phyloP scores from a whole-genome alignment of 2,888 invertebrate genomes.

The Tetanocera ferruginea region DNA sequence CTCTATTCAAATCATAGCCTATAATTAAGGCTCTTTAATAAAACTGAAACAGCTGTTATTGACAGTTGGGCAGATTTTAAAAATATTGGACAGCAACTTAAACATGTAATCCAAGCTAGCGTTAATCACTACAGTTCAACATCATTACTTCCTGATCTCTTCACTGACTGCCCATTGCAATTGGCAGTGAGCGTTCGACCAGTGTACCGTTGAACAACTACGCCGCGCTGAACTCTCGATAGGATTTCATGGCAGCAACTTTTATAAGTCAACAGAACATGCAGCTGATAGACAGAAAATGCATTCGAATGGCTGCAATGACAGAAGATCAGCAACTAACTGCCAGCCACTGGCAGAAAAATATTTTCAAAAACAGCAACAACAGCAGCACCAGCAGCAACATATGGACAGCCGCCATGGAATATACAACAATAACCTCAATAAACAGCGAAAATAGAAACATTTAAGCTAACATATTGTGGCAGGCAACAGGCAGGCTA shows the following conservation, averaged over 20 bases:
- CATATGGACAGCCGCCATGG: background rate
- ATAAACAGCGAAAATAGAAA: slow-evolving; percentile 32
- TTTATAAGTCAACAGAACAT: slow-evolving; percentile 29
- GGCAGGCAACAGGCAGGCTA: background rate
- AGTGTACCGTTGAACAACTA: background rate
- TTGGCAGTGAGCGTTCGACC: too few species aligned
- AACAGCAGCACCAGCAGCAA: slow-evolving; percentile 19
- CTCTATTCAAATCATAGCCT: too few species aligned
- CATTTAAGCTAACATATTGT: slow-evolving; percentile 21
- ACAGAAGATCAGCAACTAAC: too few species aligned
- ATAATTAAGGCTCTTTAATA: too few species aligned
- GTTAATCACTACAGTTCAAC: background rate
- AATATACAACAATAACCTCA: slow-evolving; percentile 30
- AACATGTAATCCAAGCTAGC: too few species aligned
- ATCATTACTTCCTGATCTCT: slow-evolving; percentile 10
- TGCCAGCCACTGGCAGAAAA: too few species aligned
- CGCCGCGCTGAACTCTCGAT: background rate
- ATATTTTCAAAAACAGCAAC: background rate
- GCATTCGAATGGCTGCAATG: slow-evolving; percentile 3
- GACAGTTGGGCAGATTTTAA: too few species aligned
- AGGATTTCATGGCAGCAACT: slow-evolving; percentile 25
- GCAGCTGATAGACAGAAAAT: slow-evolving; percentile 15
- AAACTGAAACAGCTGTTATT: too few species aligned
- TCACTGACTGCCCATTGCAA: background rate
- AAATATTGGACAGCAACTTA: too few species aligned